These are phyloP conservation scores for Crambe crambe DNA, from an alignment of 37 sponge, comb jelly and placozoan species.

Conservation along the genomic window DNA sequence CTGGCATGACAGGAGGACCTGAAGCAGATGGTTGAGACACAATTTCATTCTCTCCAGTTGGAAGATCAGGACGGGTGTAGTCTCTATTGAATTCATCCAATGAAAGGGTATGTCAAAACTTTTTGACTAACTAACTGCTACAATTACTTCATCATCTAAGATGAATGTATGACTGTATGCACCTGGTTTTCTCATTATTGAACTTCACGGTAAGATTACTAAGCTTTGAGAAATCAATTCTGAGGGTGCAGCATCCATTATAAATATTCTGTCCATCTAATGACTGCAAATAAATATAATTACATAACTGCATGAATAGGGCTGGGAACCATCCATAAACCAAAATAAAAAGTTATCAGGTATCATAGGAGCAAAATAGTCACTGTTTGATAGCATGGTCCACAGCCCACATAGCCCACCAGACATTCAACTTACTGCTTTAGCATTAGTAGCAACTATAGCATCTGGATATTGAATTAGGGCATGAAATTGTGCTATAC, in stretches of 20 bases:
- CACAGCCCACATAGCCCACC: no score
- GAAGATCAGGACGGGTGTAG: conserved; percentile 65
- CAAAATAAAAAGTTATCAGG: background rate
- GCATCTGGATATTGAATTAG: conserved; percentile 70
- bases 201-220: conserved; percentile 76
- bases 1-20: conserved; percentile 19
- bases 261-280: conserved; percentile 94
- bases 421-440: conserved; percentile 72
- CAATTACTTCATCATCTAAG: no score
- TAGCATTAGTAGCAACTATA: conserved; percentile 59
- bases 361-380: background rate
- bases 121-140: background rate
- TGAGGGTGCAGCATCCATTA: conserved; percentile 92
- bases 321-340: no score
- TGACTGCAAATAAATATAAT: conserved; percentile 40
- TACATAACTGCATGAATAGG: background rate
- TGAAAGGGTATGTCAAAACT: background rate
- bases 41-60: conserved; percentile 37
- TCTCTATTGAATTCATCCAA: conserved; percentile 31
- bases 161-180: background rate
- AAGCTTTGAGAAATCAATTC: conserved; percentile 87
- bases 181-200: conserved; percentile 94
- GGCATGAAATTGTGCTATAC: conserved; percentile 80
- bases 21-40: background rate
- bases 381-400: no score